Evolutionary conservation across 1,140 invertebrate species (phyloP).

Genomic region (Drosophila cardini): DNA sequence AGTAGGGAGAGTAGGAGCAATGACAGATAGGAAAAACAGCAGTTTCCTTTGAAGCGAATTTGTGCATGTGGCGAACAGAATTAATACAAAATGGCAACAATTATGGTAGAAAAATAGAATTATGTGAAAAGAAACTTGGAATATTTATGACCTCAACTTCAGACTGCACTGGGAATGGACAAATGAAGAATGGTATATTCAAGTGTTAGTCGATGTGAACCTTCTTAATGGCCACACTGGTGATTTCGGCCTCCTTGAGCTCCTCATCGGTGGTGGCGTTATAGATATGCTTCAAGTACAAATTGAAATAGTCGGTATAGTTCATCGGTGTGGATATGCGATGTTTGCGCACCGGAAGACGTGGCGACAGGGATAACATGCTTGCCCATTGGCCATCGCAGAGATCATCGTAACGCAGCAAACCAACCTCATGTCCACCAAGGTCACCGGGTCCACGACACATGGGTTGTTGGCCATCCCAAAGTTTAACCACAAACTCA

Average conservation of each 20-base stretch:
- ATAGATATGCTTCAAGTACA: slow-evolving; percentile 81
- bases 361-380: slow-evolving; percentile 90
- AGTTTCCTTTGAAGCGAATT: slow-evolving; percentile 52
- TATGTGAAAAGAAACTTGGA: neutral
- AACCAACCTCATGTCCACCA: slow-evolving; percentile 82
- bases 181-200: neutral
- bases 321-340: slow-evolving; percentile 80
- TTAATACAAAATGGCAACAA: slow-evolving; percentile 61
- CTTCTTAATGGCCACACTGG: slow-evolving; percentile 75
- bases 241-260: slow-evolving; percentile 72
- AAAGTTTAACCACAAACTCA: slow-evolving; percentile 88
- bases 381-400: slow-evolving; percentile 94
- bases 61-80: slow-evolving; percentile 54
- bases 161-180: neutral
- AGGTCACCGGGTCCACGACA: slow-evolving; percentile 90
- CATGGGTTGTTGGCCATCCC: slow-evolving; percentile 89
- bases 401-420: slow-evolving; percentile 91
- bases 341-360: slow-evolving; percentile 86
- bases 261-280: slow-evolving; percentile 72
- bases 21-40: neutral
- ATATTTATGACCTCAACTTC: slow-evolving; percentile 10
- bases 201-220: slow-evolving; percentile 56
- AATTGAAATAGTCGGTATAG: slow-evolving; percentile 82
- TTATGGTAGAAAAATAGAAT: slow-evolving; percentile 5
- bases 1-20: neutral